Conservation (phyloP, 1,140 invertebrate species). For the Aphidius ervi region DNA sequence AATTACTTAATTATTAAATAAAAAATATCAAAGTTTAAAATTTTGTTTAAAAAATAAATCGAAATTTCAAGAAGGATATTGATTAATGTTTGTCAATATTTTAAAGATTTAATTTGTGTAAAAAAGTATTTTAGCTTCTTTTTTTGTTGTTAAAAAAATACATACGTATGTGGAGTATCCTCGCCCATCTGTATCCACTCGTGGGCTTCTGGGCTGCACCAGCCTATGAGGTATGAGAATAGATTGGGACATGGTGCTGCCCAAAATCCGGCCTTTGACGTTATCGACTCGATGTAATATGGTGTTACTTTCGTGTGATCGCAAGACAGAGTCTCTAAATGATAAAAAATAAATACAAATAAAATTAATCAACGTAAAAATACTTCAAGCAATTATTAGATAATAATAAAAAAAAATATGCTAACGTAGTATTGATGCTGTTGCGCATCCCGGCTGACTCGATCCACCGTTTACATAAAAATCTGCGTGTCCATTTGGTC, state of each 20-base stretch:
- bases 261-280: constrained; percentile 72
- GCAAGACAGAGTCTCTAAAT: constrained; percentile 75
- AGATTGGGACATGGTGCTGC: constrained; percentile 75
- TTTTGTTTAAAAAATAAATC: too few relatives aligned
- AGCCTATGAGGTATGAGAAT: constrained; percentile 74
- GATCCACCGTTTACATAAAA: constrained; percentile 89
- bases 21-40: background rate
- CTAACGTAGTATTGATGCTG: constrained; percentile 75
- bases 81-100: too few relatives aligned
- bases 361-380: constrained; percentile 2
- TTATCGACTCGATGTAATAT: constrained; percentile 83
- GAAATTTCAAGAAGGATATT: too few relatives aligned
- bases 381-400: too few relatives aligned
- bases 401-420: constrained; percentile 31
- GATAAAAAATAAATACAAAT: constrained; percentile 22
- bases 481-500: constrained; percentile 81
- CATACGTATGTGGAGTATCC: constrained; percentile 69
- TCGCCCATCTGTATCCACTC: constrained; percentile 82
- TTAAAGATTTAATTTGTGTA: background rate
- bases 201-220: constrained; percentile 70
- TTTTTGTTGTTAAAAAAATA: constrained; percentile 3
- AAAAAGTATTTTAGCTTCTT: background rate
- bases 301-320: constrained; percentile 85
- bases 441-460: constrained; percentile 80
- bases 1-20: background rate